Evolutionary conservation across 2,113 vertebrate species (phyloP), one percentile per base, ranked within the genome.

Genomic region (Athene noctua): DNA sequence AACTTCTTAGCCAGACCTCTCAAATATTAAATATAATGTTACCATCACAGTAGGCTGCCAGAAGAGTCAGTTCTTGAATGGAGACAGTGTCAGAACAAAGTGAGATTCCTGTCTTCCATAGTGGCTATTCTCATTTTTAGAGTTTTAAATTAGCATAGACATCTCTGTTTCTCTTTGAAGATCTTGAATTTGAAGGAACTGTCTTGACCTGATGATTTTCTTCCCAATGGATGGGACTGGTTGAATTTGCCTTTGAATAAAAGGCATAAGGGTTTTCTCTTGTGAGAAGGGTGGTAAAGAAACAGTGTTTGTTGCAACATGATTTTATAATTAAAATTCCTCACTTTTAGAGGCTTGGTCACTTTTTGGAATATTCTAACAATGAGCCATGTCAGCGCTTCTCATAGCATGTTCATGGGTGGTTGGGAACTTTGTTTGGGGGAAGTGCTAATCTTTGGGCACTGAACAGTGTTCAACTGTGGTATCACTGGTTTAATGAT

Each of bases 301-400:
- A 85, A 61, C 30, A 65, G 8, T 32, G 17, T 49, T 86, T 63
- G n/a, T 91, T 90, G 81, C 84, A 85, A 90, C 78, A 91, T 78
- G 36, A 91, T 79, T 89, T 96, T 94, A n/a, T 77, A 81, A 94
- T 82, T 81, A 72, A 85, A 91, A 96, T 91, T 93, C 54, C 38
- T 9, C 27, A 27, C 36, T 94, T 94, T 46, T n/a, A 67, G 57
- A 67, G 22, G 10, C 44, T 79, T 81, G 61, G 38, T 79, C 2
- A 1, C 51, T 93, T 94, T 86, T 89, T 68, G 3, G 11, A 89
- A 32, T 75, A n/a, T 59, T 82, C 27, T 93, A 87, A 79, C 88
- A 94, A 75, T 75, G 47, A 92, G 26, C 42, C 49, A 57, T 59
- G 70, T 87, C 84, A 74, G 49, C 68, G 81, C 47, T 87, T 87